Percentiles rank a stretch among this genome's conserved stretches.
Evolutionary conservation across 2,797 vertebrate genomes (phyloP).

Genomic region (Neoniphon sammara): DNA sequence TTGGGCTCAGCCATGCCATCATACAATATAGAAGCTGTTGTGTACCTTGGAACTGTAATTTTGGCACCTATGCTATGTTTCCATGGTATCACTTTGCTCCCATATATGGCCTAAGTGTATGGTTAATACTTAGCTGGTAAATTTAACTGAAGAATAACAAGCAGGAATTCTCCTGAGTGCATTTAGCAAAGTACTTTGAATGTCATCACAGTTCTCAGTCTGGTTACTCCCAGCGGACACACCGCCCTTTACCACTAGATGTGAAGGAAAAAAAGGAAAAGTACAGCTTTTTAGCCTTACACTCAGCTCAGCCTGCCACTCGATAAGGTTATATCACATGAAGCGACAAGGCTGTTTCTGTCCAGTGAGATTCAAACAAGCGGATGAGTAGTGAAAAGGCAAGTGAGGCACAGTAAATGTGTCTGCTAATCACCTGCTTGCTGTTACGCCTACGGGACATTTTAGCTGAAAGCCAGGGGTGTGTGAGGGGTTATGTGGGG

Average conservation of each 20-base stretch:
- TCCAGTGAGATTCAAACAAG: constrained; percentile 47
- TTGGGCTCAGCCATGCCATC: constrained; percentile 37
- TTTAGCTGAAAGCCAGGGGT: constrained; percentile 52
- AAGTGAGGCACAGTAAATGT: constrained; percentile 67
- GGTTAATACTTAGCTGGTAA: constrained; percentile 63
- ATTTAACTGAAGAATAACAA: constrained; percentile 74
- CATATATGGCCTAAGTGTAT: constrained; percentile 55
- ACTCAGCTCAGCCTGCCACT: constrained; percentile 15
- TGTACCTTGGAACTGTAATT: constrained; percentile 52
- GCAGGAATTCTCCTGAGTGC: constrained; percentile 64
- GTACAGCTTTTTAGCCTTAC: constrained; percentile 13
- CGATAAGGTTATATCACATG: constrained; percentile 12
- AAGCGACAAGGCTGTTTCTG: constrained; percentile 32
- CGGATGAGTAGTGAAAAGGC: constrained; percentile 44
- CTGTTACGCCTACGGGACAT: constrained; percentile 60
- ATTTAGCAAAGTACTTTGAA: constrained; percentile 69
- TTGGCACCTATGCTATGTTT: constrained; percentile 66
- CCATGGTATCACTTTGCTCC: constrained; percentile 52
- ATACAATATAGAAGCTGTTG: constrained; percentile 37
- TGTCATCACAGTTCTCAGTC: constrained; percentile 67
- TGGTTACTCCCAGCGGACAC: constrained; percentile 56
- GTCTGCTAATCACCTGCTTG: constrained; percentile 67
- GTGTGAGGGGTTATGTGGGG: constrained; percentile 59
- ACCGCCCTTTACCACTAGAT: constrained; percentile 20
- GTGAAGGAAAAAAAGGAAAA: neutral